Conservation (phyloP, 2,113 vertebrate genomes). For the Rhinoderma darwinii region DNA sequence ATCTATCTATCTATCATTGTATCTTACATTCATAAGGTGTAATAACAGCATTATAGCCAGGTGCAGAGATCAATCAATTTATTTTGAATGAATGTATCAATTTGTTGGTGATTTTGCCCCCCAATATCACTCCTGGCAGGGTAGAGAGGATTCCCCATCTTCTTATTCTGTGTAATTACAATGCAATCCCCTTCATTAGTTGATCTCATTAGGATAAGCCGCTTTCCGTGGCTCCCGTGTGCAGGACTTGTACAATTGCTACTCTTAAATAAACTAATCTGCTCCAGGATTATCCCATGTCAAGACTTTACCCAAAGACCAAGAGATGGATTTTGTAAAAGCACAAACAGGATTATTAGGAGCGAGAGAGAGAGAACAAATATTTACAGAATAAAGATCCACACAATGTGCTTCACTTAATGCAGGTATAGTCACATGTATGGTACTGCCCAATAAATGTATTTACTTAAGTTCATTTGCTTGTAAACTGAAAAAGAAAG, state of each 20-base stretch:
- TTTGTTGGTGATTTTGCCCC: too few relatives aligned
- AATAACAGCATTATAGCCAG: not conserved
- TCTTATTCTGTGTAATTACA: conserved; percentile 76
- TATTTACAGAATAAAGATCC: not conserved
- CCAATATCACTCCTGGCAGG: not conserved
- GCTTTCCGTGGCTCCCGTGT: conserved; percentile 70
- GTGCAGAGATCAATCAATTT: not conserved
- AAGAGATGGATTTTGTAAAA: conserved; percentile 58
- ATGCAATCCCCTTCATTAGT: conserved; percentile 73
- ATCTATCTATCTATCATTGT: not conserved
- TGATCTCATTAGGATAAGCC: conserved; percentile 74
- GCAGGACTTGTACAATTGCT: conserved; percentile 68
- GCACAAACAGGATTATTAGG: conserved; percentile 59
- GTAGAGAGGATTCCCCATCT: conserved; percentile 61
- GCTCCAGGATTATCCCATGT: conserved; percentile 71
- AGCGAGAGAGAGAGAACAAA: not conserved
- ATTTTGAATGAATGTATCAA: not conserved
- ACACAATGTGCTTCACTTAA: not conserved
- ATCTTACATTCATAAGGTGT: not conserved
- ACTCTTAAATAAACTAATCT: conserved; percentile 71
- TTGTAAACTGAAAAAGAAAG: not conserved
- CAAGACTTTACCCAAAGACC: conserved; percentile 65
- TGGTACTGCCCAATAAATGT: not conserved
- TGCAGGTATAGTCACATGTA: not conserved
- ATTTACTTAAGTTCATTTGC: not conserved